Conservation (phyloP, 30 jellyfish, hydroid and myxozoan species). For the Aurelia sp. region DNA sequence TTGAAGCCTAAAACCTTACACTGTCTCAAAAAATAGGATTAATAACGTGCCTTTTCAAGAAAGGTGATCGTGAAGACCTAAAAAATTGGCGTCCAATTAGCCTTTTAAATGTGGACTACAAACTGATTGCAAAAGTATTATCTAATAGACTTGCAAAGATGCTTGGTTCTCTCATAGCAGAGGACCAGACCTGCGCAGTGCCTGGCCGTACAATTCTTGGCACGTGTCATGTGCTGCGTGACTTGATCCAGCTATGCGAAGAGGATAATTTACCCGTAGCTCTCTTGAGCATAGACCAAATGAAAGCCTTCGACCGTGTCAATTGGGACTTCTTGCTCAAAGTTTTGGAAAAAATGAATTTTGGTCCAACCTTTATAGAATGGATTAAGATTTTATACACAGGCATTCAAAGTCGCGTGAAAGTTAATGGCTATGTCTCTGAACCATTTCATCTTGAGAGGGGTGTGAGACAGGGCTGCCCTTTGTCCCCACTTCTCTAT, state of each 20-base stretch:
- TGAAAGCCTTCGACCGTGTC: conserved; percentile 37
- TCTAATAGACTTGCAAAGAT: conserved; percentile 26
- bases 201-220: conserved; percentile 29
- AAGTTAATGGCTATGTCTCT: conserved; percentile 20
- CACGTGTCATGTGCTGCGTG: conserved; percentile 19
- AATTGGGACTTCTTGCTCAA: background rate
- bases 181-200: conserved; percentile 46
- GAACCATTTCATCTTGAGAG: background rate
- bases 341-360: conserved; percentile 3
- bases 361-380: conserved; percentile 9
- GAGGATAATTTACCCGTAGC: conserved; percentile 13
- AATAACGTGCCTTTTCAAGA: conserved; percentile 13
- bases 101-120: conserved; percentile 40
- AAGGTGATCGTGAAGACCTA: conserved; percentile 6
- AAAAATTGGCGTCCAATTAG: conserved; percentile 48
- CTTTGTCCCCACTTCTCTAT: no score
- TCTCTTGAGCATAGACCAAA: conserved; percentile 18
- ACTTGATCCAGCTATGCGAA: conserved; percentile 20
- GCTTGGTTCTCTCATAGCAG: conserved; percentile 18
- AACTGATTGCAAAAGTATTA: conserved; percentile 21
- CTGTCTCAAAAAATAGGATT: conserved; percentile 1
- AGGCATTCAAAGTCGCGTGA: background rate
- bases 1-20: background rate
- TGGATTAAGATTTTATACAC: conserved; percentile 1
- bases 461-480: no score